Percentiles rank a stretch among this genome's conserved stretches.
Conservation (phyloP, 2,888 invertebrate genomes). For the Tethea ocularis region DNA sequence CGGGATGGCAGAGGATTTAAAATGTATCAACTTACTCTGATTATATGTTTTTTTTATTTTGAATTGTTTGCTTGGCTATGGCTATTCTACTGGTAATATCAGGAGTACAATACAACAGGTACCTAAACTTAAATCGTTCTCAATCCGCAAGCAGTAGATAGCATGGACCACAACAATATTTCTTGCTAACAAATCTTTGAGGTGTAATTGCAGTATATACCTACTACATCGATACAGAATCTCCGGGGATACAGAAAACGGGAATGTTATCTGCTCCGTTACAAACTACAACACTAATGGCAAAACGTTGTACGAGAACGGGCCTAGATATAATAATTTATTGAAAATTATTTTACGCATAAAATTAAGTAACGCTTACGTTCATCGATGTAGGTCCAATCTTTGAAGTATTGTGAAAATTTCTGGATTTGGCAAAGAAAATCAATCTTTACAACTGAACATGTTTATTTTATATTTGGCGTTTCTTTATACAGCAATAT, state of each 20-base stretch:
- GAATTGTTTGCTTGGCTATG: too few species aligned
- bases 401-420: neutral
- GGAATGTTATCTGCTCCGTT: constrained; percentile 67
- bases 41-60: too few species aligned
- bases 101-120: too few species aligned
- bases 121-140: neutral
- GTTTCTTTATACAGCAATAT: neutral
- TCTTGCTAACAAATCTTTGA: constrained; percentile 67
- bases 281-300: constrained; percentile 71
- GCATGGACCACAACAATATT: constrained; percentile 41
- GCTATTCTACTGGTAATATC: too few species aligned
- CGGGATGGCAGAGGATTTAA: too few species aligned
- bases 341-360: constrained; percentile 34
- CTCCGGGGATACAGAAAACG: constrained; percentile 42
- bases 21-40: too few species aligned
- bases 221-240: constrained; percentile 60
- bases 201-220: constrained; percentile 70
- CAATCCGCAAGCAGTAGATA: constrained; percentile 18
- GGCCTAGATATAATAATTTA: constrained; percentile 47
- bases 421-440: neutral
- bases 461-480: neutral
- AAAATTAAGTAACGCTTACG: constrained; percentile 17
- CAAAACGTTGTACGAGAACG: constrained; percentile 61
- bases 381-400: constrained; percentile 1
- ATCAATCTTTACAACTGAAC: neutral